phyloP scores from a whole-genome alignment of 2,797 vertebrate species.

The Morus bassanus region DNA sequence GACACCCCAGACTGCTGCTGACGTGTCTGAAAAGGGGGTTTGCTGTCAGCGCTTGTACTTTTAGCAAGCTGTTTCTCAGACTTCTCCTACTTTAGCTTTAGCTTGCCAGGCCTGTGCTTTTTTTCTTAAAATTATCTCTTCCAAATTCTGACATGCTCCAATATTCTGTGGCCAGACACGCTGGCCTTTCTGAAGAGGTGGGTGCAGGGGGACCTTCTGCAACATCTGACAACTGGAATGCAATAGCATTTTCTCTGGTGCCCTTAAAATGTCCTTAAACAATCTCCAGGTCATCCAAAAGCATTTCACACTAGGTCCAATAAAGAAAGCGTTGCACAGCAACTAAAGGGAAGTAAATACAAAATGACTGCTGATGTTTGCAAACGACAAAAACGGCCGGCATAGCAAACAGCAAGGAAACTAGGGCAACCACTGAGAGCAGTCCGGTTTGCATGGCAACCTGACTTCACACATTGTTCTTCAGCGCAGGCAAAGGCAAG shows the following conservation, averaged over 20 bases:
- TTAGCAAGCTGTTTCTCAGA: neutral
- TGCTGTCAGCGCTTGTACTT: neutral
- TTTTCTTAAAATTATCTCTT: neutral
- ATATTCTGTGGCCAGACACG: neutral
- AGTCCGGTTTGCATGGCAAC: neutral
- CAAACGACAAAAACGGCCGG: rapidly evolving
- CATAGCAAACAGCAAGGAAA: neutral
- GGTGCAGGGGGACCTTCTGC: neutral
- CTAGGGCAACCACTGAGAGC: neutral
- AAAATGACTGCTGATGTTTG: neutral
- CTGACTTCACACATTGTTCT: neutral
- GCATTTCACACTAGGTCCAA: neutral
- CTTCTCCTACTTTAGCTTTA: neutral
- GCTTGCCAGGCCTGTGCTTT: neutral
- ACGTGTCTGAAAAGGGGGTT: neutral
- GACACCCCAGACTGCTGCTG: neutral
- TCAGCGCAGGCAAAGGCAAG: neutral
- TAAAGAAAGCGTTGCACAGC: neutral
- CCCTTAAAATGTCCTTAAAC: neutral
- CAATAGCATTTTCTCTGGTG: neutral
- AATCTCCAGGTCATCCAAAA: neutral
- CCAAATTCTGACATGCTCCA: neutral
- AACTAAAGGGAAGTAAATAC: neutral
- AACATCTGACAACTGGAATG: neutral
- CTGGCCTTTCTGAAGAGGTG: neutral